Evolutionary conservation across 2,888 invertebrate genomes (phyloP).

Genomic region (Drosophila percnosoma): DNA sequence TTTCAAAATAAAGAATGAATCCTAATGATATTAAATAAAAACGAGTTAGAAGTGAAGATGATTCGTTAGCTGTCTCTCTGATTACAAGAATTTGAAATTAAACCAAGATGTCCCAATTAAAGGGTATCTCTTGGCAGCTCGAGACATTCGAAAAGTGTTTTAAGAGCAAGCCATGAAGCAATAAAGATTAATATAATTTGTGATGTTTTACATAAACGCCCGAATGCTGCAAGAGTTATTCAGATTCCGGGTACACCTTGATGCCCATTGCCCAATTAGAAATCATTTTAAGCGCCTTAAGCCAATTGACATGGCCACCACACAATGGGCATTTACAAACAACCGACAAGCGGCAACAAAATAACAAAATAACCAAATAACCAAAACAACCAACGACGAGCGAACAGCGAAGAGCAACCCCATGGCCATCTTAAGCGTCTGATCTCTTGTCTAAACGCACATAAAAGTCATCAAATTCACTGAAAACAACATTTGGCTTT

Average conservation of each 20-base stretch:
- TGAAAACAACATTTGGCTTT: slow-evolving; percentile 82
- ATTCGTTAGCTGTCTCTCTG: not conserved
- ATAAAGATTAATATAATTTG: not conserved
- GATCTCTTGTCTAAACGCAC: slow-evolving; percentile 82
- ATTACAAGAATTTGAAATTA: not conserved
- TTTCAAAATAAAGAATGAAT: not conserved
- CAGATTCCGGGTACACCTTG: slow-evolving; percentile 26
- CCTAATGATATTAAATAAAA: not conserved
- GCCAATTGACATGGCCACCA: slow-evolving; percentile 70
- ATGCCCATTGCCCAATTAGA: slow-evolving; percentile 75
- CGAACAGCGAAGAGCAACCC: slow-evolving; percentile 55
- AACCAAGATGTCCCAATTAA: not conserved
- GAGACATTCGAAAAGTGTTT: not conserved
- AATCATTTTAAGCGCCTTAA: slow-evolving; percentile 78
- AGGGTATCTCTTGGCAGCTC: not conserved
- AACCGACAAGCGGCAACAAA: slow-evolving; percentile 26
- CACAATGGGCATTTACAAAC: slow-evolving; percentile 47
- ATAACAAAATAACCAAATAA: slow-evolving; percentile 33
- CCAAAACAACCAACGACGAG: slow-evolving; percentile 30
- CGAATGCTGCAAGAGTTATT: slow-evolving; percentile 7
- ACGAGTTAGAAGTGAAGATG: not conserved
- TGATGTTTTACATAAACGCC: not conserved
- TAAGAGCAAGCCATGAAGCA: not conserved
- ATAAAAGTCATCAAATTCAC: slow-evolving; percentile 84
- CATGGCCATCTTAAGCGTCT: slow-evolving; percentile 83